Conservation (phyloP, 2,888 invertebrate species). For the Timema podura region DNA sequence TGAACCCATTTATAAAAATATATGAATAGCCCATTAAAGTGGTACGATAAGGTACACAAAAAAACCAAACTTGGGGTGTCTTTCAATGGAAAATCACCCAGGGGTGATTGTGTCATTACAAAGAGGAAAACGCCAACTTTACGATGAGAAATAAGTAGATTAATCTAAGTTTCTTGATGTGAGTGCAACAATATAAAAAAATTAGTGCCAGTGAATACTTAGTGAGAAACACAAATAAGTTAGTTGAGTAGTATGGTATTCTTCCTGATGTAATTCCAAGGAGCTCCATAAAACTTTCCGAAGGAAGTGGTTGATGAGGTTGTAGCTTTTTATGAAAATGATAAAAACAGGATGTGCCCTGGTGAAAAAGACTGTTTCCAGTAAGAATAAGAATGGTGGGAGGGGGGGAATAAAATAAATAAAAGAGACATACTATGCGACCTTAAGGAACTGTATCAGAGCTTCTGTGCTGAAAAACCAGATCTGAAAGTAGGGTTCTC, state of each 20-base stretch:
- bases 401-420: neutral
- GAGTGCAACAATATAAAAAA: neutral
- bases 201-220: neutral
- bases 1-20: no score
- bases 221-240: neutral
- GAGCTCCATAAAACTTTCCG: neutral
- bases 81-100: no score
- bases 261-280: neutral
- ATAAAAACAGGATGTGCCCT: neutral
- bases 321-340: neutral
- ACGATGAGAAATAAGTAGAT: no score
- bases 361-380: slow-evolving; percentile 4
- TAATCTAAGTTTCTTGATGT: no score
- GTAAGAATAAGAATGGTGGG: neutral
- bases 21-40: no score
- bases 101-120: no score
- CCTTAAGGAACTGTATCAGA: neutral
- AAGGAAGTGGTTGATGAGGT: neutral
- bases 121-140: no score
- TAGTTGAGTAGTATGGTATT: neutral
- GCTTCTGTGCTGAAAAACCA: neutral
- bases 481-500: neutral
- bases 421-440: neutral
- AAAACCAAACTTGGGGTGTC: no score
- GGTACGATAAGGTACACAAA: no score